These are phyloP conservation scores for Hybognathus amarus DNA, from an alignment of 2,797 vertebrate species.

Conservation along the genomic window DNA sequence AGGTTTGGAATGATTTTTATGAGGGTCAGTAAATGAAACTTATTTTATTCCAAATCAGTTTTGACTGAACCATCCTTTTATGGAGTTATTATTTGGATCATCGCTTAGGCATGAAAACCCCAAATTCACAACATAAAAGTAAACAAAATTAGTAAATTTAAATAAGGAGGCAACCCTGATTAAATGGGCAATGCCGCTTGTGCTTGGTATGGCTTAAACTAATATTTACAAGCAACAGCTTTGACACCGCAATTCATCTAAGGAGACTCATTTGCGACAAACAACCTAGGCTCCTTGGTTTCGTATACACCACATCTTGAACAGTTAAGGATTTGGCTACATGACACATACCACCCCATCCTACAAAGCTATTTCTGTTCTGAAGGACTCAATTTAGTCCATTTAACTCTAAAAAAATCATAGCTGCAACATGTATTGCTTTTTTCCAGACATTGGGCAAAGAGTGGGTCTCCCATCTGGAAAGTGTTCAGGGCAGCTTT, in stretches of 20 bases:
- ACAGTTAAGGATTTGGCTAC: slow-evolving; percentile 66
- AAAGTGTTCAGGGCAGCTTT: slow-evolving; percentile 63
- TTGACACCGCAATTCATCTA: slow-evolving; percentile 57
- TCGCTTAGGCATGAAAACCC: not conserved
- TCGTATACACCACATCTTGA: slow-evolving; percentile 60
- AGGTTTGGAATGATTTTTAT: not conserved
- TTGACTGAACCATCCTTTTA: not conserved
- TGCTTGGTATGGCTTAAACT: slow-evolving; percentile 54
- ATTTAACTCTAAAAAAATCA: slow-evolving; percentile 71
- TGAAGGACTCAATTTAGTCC: slow-evolving; percentile 67
- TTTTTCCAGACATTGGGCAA: slow-evolving; percentile 41
- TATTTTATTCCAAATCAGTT: too few relatives aligned
- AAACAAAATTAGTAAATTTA: slow-evolving; percentile 8
- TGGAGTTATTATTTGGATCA: not conserved
- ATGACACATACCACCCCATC: slow-evolving; percentile 64
- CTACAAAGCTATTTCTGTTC: slow-evolving; percentile 80
- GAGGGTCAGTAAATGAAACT: not conserved
- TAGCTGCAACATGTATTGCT: slow-evolving; percentile 59
- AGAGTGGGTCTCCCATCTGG: slow-evolving; percentile 72
- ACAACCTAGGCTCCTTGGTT: slow-evolving; percentile 66
- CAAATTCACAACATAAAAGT: not conserved
- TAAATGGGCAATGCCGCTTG: slow-evolving; percentile 17
- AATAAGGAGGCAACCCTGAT: slow-evolving; percentile 18
- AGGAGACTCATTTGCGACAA: slow-evolving; percentile 67
- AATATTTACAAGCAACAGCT: slow-evolving; percentile 67